phyloP scores from a whole-genome alignment of 2,888 invertebrate species.

The Stenodema calcarata region DNA sequence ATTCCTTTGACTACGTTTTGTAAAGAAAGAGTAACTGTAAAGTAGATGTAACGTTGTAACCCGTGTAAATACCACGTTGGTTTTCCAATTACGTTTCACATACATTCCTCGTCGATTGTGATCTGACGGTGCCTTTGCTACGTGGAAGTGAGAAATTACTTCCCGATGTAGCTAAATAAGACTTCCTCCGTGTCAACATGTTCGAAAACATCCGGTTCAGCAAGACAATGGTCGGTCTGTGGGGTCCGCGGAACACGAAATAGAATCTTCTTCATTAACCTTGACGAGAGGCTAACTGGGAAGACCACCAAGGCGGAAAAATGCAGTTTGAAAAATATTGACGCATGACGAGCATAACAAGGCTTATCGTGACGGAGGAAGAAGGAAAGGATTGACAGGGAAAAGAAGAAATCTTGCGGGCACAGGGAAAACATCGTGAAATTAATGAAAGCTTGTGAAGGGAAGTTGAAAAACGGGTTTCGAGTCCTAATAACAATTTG shows the following conservation, averaged over 20 bases:
- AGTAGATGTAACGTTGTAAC: no score
- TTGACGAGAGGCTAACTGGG: not conserved
- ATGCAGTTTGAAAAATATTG: not conserved
- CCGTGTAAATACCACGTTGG: no score
- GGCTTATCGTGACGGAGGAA: not conserved
- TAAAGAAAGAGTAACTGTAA: no score
- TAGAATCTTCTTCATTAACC: not conserved
- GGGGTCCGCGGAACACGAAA: not conserved
- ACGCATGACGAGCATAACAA: not conserved
- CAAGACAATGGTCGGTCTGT: not conserved
- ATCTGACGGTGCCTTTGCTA: not conserved
- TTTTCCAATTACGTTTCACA: no score
- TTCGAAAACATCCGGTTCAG: not conserved
- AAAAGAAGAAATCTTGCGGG: not conserved
- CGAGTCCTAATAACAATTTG: no score
- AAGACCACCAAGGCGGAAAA: not conserved
- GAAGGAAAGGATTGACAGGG: no score
- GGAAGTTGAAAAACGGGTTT: not conserved
- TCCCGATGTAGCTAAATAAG: not conserved
- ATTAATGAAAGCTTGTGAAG: not conserved
- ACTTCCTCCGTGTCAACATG: not conserved
- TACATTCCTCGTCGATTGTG: no score
- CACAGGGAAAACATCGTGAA: not conserved
- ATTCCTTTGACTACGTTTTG: no score
- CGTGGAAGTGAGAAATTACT: not conserved